Percentiles rank a stretch among this genome's conserved stretches.
These are phyloP conservation scores for Hippocampus barbouri DNA, from an alignment of 2,113 vertebrate species.

Conservation along the genomic window DNA sequence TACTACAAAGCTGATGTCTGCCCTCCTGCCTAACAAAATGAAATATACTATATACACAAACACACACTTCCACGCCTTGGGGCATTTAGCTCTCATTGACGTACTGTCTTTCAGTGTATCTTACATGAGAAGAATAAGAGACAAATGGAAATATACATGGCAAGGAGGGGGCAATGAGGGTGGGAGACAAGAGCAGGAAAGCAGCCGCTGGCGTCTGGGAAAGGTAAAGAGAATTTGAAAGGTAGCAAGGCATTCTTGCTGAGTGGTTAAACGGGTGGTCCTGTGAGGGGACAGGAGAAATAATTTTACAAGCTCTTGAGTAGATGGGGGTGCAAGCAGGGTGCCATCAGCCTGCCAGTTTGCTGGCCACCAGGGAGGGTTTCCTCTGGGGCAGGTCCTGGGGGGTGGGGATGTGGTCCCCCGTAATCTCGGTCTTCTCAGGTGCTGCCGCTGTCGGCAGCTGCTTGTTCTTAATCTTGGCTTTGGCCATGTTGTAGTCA, in stretches of 20 bases:
- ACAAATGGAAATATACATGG: constrained; percentile 59
- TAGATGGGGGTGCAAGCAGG: constrained; percentile 73
- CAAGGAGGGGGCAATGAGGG: constrained; percentile 6
- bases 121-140: constrained; percentile 55
- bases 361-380: constrained; percentile 97
- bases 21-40: constrained; percentile 70
- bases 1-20: constrained; percentile 73
- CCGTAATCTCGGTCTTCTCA: constrained; percentile 95
- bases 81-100: constrained; percentile 45
- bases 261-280: constrained; percentile 18
- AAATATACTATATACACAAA: constrained; percentile 77
- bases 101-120: constrained; percentile 58
- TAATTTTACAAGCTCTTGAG: constrained; percentile 47
- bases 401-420: constrained; percentile 98
- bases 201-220: background rate
- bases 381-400: constrained; percentile 98
- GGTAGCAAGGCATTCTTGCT: constrained; percentile 52
- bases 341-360: constrained; percentile 87
- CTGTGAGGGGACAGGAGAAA: constrained; percentile 70
- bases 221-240: constrained; percentile 57
- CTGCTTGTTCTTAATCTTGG: constrained; percentile 97
- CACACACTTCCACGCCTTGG: constrained; percentile 46
- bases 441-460: constrained; percentile 86
- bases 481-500: constrained; percentile 99
- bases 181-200: constrained; percentile 5